Percentiles rank a stretch among this genome's conserved stretches.
Evolutionary conservation across 2,113 vertebrate genomes (phyloP).

Genomic region (Arvicanthis niloticus): DNA sequence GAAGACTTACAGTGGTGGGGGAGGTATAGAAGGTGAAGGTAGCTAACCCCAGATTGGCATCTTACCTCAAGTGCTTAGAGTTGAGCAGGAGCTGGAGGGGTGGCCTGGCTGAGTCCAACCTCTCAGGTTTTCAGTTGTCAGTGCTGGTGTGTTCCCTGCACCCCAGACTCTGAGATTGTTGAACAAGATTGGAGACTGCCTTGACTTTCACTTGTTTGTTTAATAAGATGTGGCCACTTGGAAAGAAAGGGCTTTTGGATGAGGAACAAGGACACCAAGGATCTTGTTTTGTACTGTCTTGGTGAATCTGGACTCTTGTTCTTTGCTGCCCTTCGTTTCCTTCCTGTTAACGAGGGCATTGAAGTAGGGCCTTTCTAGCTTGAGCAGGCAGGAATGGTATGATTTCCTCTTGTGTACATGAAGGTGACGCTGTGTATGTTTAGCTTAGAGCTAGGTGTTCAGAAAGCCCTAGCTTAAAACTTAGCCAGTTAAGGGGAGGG

Average conservation of each 20-base stretch:
- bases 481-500: not conserved
- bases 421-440: not conserved
- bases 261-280: not conserved
- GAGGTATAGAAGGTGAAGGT: not conserved
- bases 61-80: not conserved
- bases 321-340: not conserved
- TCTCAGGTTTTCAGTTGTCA: not conserved
- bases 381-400: not conserved
- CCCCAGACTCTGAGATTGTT: constrained; percentile 27
- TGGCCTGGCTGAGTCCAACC: not conserved
- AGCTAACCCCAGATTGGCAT: not conserved
- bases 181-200: not conserved
- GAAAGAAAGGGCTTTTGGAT: not conserved
- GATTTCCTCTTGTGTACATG: not conserved
- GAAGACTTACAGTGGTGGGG: not conserved
- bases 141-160: not conserved
- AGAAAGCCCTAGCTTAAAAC: not conserved
- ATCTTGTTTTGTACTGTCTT: not conserved
- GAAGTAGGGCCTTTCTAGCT: not conserved
- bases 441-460: not conserved
- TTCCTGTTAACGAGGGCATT: not conserved
- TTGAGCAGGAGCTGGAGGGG: not conserved
- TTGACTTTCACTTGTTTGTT: constrained; percentile 26
- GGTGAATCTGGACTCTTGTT: not conserved
- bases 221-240: not conserved